Evolutionary conservation across 2,888 invertebrate genomes (phyloP).

Genomic region (Caenorhabditis imperialis): DNA sequence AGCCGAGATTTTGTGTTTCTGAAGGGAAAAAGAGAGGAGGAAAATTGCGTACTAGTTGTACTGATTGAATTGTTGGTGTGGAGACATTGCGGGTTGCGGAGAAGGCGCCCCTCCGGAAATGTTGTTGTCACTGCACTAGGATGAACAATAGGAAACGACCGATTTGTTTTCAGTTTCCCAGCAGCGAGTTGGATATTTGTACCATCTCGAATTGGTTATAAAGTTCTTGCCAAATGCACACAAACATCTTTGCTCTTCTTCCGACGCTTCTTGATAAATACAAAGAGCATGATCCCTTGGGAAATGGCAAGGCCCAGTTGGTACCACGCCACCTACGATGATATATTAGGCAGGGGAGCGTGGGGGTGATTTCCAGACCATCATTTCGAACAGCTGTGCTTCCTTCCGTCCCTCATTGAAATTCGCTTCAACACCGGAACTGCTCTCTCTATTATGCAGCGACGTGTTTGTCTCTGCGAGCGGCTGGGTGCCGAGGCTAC

Average conservation of each 20-base stretch:
- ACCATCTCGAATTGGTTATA: neutral
- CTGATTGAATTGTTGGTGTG: slow-evolving; percentile 51
- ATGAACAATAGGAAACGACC: slow-evolving; percentile 19
- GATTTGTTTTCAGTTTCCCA: too few species aligned
- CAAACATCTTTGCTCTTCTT: slow-evolving; percentile 1
- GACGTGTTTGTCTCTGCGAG: slow-evolving; percentile 24
- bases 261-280: slow-evolving; percentile 40
- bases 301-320: slow-evolving; percentile 25
- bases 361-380: slow-evolving; percentile 10
- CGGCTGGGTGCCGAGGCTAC: slow-evolving; percentile 14
- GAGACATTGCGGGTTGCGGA: slow-evolving; percentile 38
- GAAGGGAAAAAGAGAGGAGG: slow-evolving; percentile 6
- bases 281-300: slow-evolving; percentile 27
- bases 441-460: slow-evolving; percentile 41
- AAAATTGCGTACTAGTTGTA: slow-evolving; percentile 52
- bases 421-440: slow-evolving; percentile 43
- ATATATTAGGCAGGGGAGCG: too few species aligned
- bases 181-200: too few species aligned
- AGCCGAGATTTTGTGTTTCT: slow-evolving; percentile 7
- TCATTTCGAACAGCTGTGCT: slow-evolving; percentile 36
- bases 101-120: slow-evolving; percentile 12
- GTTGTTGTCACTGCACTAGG: slow-evolving; percentile 17
- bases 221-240: neutral
- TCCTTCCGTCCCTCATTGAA: slow-evolving; percentile 40
- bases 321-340: too few species aligned